These are phyloP conservation scores for Mycetomoellerius zeteki DNA, from an alignment of 1,140 invertebrate genomes.

Conservation along the genomic window DNA sequence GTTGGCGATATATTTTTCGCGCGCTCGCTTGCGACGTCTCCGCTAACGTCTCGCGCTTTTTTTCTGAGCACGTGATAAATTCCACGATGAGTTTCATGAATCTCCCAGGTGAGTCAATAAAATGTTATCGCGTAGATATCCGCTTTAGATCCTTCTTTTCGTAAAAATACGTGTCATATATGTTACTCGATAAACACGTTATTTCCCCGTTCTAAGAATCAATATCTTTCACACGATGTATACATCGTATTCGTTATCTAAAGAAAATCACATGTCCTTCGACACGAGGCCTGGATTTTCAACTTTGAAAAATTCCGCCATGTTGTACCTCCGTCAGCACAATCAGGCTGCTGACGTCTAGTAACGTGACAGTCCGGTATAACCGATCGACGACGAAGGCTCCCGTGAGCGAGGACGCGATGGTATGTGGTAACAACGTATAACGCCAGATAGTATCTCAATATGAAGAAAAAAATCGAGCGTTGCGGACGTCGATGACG, in stretches of 20 bases:
- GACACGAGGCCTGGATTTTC: neutral
- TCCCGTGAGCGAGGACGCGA: constrained; percentile 42
- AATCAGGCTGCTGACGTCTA: neutral
- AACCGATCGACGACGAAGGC: constrained; percentile 26
- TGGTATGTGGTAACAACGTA: constrained; percentile 68
- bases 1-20: constrained; percentile 42
- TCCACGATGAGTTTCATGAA: constrained; percentile 8
- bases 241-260: neutral
- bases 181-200: neutral
- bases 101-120: neutral
- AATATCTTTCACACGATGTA: neutral
- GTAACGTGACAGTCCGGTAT: neutral
- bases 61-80: constrained; percentile 23
- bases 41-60: neutral
- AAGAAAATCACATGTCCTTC: neutral
- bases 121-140: constrained; percentile 23
- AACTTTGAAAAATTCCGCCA: constrained; percentile 14
- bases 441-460: constrained; percentile 63
- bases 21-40: constrained; percentile 5
- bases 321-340: neutral
- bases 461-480: constrained; percentile 62
- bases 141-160: neutral
- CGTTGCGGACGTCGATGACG: constrained; percentile 70
- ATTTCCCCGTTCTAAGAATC: neutral
- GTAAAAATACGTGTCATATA: neutral